These are phyloP conservation scores for Cherax quadricarinatus DNA, from an alignment of 1,140 invertebrate species.

Conservation along the genomic window DNA sequence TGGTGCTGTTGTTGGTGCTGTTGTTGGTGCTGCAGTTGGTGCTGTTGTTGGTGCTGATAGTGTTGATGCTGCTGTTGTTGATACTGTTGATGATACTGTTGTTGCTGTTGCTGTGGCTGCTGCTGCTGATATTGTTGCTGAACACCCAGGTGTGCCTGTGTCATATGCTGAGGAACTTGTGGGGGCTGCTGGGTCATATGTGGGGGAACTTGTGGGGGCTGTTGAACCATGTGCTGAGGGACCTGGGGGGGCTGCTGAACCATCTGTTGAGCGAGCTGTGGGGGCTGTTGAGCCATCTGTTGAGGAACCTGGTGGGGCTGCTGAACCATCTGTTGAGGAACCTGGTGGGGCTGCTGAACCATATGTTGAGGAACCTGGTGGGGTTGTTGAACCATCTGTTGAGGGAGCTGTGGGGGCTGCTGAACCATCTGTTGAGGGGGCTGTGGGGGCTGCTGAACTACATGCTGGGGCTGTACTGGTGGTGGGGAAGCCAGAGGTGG, in stretches of 20 bases:
- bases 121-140: constrained; percentile 24
- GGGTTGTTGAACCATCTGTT: neutral
- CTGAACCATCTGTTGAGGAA: constrained; percentile 6
- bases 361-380: neutral
- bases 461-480: constrained; percentile 20
- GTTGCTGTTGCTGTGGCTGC: constrained; percentile 29
- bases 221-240: constrained; percentile 20
- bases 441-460: constrained; percentile 26
- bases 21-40: constrained; percentile 11
- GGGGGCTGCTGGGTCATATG: constrained; percentile 31
- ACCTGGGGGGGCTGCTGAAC: constrained; percentile 4
- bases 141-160: neutral
- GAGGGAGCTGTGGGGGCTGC: neutral
- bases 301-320: constrained; percentile 32
- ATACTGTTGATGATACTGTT: constrained; percentile 48
- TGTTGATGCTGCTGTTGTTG: constrained; percentile 37
- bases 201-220: neutral
- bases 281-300: constrained; percentile 21
- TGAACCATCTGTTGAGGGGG: neutral
- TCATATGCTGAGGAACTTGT: neutral
- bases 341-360: neutral
- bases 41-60: constrained; percentile 9
- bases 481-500: constrained; percentile 5
- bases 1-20: neutral
- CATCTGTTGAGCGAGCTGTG: neutral